Conservation (phyloP, 2,113 vertebrate species). For the Istiophorus platypterus region DNA sequence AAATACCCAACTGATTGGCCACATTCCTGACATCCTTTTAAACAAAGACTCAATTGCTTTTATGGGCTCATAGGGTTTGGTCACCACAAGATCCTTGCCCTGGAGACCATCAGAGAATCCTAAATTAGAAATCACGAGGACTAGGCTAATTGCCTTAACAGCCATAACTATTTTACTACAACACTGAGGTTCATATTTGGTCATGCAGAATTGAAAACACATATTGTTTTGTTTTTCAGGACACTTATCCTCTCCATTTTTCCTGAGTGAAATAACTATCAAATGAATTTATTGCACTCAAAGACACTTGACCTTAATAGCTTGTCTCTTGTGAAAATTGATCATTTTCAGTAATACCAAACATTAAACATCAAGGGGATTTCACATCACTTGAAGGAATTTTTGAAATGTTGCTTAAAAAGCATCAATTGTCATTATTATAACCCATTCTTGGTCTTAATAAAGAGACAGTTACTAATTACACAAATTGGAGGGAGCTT, state of each 20-base stretch:
- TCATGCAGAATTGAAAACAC: slow-evolving; percentile 57
- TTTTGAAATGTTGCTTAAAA: slow-evolving; percentile 52
- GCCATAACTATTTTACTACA: slow-evolving; percentile 67
- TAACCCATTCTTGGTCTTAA: slow-evolving; percentile 54
- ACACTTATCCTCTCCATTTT: slow-evolving; percentile 63
- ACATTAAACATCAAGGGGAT: slow-evolving; percentile 39
- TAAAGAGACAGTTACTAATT: slow-evolving; percentile 76
- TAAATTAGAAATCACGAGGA: slow-evolving; percentile 70
- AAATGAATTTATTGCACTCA: slow-evolving; percentile 38
- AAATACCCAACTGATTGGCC: slow-evolving; percentile 88
- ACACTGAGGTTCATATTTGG: slow-evolving; percentile 80
- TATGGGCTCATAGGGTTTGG: slow-evolving; percentile 73
- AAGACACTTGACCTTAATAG: slow-evolving; percentile 49
- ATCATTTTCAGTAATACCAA: slow-evolving; percentile 43
- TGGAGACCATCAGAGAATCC: slow-evolving; percentile 67
- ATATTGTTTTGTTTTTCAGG: slow-evolving; percentile 71
- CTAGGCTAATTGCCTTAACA: slow-evolving; percentile 68
- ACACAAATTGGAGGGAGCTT: slow-evolving; percentile 72
- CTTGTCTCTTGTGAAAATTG: slow-evolving; percentile 50
- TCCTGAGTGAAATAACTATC: slow-evolving; percentile 58
- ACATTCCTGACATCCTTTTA: slow-evolving; percentile 83
- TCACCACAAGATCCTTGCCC: slow-evolving; percentile 62
- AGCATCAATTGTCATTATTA: slow-evolving; percentile 58
- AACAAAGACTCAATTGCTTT: slow-evolving; percentile 73
- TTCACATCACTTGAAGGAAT: slow-evolving; percentile 31